Conservation (phyloP, 1,140 invertebrate species). For the Triops longicaudatus region DNA sequence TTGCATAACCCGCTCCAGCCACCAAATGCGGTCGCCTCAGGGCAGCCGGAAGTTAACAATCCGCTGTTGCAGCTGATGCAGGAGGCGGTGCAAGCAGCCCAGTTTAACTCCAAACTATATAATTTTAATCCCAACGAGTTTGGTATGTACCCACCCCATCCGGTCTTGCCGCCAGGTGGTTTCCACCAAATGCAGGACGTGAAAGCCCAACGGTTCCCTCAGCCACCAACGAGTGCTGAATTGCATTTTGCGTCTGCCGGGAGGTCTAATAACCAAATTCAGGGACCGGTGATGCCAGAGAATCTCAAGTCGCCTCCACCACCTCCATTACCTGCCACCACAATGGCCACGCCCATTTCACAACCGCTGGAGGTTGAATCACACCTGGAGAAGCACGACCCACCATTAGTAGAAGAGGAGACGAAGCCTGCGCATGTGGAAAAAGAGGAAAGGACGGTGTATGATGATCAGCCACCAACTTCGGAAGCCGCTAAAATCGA, state of each 20-base stretch:
- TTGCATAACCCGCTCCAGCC: conserved; percentile 12
- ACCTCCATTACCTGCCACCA: background rate
- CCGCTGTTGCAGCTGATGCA: background rate
- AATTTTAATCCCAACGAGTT: conserved; percentile 25
- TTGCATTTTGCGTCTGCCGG: conserved; percentile 30
- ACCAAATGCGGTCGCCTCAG: background rate
- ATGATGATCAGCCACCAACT: background rate
- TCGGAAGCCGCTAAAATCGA: background rate
- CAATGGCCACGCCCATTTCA: background rate
- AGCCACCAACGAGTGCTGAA: conserved; percentile 28
- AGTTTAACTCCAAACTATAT: conserved; percentile 20
- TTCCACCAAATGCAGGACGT: background rate
- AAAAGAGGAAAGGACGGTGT: background rate
- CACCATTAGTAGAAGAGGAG: conserved; percentile 23
- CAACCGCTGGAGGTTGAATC: background rate
- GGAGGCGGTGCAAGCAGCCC: background rate
- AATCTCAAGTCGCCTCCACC: background rate
- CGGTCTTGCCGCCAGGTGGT: background rate
- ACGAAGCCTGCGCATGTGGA: background rate
- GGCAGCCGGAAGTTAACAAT: background rate
- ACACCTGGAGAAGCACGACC: too few species aligned
- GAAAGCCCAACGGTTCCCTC: background rate
- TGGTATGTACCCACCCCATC: conserved; percentile 18
- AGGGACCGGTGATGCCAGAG: background rate
- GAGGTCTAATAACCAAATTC: background rate